A percentile compares a stretch with the other conserved stretches of the same genome.
Evolutionary conservation across 2,888 invertebrate genomes (phyloP).

Genomic region (Blastobasis adustella): DNA sequence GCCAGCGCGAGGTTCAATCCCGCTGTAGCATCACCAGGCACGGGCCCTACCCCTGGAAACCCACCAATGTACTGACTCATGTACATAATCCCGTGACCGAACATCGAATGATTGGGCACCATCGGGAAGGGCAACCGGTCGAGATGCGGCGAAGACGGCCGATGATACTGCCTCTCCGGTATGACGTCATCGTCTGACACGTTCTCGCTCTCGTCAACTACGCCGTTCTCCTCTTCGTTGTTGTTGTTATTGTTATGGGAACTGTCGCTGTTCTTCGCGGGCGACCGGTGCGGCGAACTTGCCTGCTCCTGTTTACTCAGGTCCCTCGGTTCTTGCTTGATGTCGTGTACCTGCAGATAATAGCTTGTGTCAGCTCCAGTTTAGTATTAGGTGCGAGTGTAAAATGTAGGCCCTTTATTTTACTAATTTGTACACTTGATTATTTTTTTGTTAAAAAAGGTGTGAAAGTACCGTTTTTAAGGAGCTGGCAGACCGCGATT

Average conservation of each 20-base stretch:
- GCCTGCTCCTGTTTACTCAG: slow-evolving; percentile 53
- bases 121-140: slow-evolving; percentile 82
- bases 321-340: slow-evolving; percentile 72
- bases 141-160: slow-evolving; percentile 54
- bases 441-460: too few relatives aligned
- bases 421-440: too few relatives aligned
- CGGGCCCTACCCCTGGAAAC: slow-evolving; percentile 69
- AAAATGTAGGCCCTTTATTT: too few relatives aligned
- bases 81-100: slow-evolving; percentile 92
- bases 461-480: too few relatives aligned
- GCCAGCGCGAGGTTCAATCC: slow-evolving; percentile 79
- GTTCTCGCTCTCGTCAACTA: slow-evolving; percentile 68
- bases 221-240: slow-evolving; percentile 66
- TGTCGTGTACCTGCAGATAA: slow-evolving; percentile 60
- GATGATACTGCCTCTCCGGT: slow-evolving; percentile 53
- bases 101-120: slow-evolving; percentile 89
- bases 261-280: slow-evolving; percentile 73
- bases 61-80: slow-evolving; percentile 89
- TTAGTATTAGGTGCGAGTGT: too few relatives aligned
- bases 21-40: slow-evolving; percentile 73
- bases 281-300: slow-evolving; percentile 66
- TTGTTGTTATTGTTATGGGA: slow-evolving; percentile 65
- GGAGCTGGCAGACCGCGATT: too few relatives aligned
- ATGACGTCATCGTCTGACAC: slow-evolving; percentile 65
- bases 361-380: too few relatives aligned